Base-by-base conservation (phyloP, 2,797 vertebrate species). In the Carduelis carduelis region DNA sequence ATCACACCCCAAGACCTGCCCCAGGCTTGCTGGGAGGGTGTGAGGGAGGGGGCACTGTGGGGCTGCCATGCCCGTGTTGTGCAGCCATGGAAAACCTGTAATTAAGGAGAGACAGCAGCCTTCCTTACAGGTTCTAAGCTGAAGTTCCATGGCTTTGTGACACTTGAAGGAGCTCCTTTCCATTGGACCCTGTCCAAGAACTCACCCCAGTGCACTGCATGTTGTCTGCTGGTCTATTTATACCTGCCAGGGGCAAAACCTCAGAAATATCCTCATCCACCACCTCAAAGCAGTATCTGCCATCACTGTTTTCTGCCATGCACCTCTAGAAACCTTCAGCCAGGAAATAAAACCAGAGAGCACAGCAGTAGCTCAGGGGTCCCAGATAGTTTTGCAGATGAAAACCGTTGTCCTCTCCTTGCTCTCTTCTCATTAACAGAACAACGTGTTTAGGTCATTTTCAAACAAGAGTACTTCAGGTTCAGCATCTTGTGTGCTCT, bases 271-370 rank as follows among this genome's bases (percentile, higher is more conserved):
- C n/a, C 59, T 52, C 6, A 4, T 61, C 60, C 53, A 44, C 32
- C n/a, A 68, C 47, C 50, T 26, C 3, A 23, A 50, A 66, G 49
- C 23, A 82, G 26, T 16, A n/a, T 37, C 26, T 76, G 17, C 57
- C 63, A 55, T 61, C 44, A 21, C 27, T 0, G 0, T 21, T 76
- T 65, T 57, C 56, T 59, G 26, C 55, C 18, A 77, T 32, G 5
- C 55, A 71, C 52, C 19, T 79, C 82, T 41, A 63, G 50, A 66
- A 89, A 72, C 28, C 52, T 80, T 80, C 79, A 59, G 14, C 26
- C 52, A 80, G 60, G 49, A 89, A 89, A 63, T 14, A 56, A 77
- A 83, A 90, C 21, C 32, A 71, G 56, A 46, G n/a, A 79, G 55
- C 34, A 61, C 19, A 69, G 72, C 8, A 90, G 60, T 21, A 70